Evolutionary conservation across 1,140 invertebrate genomes (phyloP), one percentile per base, ranked within the genome.

Genomic region (Bicyclus anynana): DNA sequence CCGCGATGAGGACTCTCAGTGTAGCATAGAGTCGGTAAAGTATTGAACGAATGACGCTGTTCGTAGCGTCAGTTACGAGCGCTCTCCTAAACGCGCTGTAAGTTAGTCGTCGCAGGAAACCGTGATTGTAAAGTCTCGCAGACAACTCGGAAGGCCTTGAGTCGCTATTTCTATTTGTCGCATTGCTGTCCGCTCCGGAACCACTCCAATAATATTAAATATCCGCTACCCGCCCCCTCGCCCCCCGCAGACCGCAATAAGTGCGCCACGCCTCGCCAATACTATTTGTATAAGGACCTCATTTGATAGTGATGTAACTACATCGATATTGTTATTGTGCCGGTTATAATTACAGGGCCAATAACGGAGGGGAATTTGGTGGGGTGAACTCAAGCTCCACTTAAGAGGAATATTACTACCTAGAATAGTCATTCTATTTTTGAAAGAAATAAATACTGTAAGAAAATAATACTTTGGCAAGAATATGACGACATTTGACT

Each of bases 181-280:
- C 29, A 55, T 62, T 51, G 49, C 54, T 58, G 38, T 62, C 66
- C 59, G 51, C 21, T 50, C 51, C 38, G 58, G 59, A 62, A 62
- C 59, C 59, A 35, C 37, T 55, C 27, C 60, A 70, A 70, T 67
- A 70, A 67, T 67, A 70, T 70, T 67, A 64, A 64, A 70, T 67
- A 70, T 70, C 67, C 61, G 51, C 18, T 23, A 29, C 27, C 27
- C 27, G 5, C 27, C 27, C 5, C 27, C 27, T 7, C 27, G 27
- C 10, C 5, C 27, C 23, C 27, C 5, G 27, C 27, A 29, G 40
- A 33, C 50, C 57, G 57, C 50, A 48, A 42, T 49, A 38, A 56
- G 44, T 18, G 40, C 26, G 33, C 54, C 26, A 51, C 33, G 33
- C 54, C 48, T 21, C 37, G 27, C 38, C 27, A 4, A 53, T 50